phyloP scores from a whole-genome alignment of 2,888 invertebrate genomes.

The Tinea semifulvella region DNA sequence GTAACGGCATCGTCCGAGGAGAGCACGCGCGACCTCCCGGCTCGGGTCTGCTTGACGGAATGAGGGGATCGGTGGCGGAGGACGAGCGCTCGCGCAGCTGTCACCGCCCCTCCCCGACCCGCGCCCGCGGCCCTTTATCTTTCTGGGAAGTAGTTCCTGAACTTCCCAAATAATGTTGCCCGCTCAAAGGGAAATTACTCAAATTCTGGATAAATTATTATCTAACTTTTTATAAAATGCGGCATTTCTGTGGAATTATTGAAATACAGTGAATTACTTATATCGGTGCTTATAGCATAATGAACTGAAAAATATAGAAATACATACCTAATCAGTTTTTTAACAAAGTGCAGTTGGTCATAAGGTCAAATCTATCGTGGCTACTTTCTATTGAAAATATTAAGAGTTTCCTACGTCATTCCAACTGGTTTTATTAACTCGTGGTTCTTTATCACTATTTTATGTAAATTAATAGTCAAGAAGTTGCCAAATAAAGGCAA shows the following conservation, averaged over 20 bases:
- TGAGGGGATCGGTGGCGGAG: conserved; percentile 32
- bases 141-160: conserved; percentile 67
- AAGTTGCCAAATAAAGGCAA: neutral
- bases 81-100: conserved; percentile 55
- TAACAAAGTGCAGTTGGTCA: conserved; percentile 10
- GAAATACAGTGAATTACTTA: no score
- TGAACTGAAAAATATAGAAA: no score
- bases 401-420: conserved; percentile 3
- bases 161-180: conserved; percentile 59
- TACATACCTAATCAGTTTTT: no score
- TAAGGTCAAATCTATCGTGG: neutral
- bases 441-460: conserved; percentile 3
- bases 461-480: conserved; percentile 5
- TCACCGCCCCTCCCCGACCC: conserved; percentile 38
- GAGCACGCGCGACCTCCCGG: conserved; percentile 28
- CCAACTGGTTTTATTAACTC: neutral
- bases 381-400: conserved; percentile 9
- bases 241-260: no score
- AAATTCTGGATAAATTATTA: no score
- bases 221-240: no score
- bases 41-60: conserved; percentile 41
- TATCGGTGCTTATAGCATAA: no score
- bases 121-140: conserved; percentile 53
- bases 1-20: conserved; percentile 23
- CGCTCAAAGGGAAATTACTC: neutral